phyloP scores from a whole-genome alignment of 1,140 invertebrate genomes.

The Portunus trituberculatus region DNA sequence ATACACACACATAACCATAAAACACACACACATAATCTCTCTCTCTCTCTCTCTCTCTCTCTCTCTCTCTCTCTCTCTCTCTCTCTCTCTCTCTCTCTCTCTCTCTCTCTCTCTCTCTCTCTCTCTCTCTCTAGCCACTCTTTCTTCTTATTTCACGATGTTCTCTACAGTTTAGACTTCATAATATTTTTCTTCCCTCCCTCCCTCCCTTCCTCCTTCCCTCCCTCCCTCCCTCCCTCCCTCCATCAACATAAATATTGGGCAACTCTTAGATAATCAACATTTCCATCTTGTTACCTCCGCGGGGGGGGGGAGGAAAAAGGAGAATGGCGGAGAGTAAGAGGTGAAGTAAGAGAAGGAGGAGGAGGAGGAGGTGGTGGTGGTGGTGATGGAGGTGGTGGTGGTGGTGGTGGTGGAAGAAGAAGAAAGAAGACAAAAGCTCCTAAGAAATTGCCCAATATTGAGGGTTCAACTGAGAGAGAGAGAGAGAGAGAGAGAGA shows the following conservation, averaged over 20 bases:
- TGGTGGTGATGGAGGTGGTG: too few species aligned
- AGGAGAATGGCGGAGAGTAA: neutral
- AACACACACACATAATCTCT: too few species aligned
- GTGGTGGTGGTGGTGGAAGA: neutral
- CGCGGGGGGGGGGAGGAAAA: neutral
- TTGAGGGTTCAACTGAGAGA: neutral
- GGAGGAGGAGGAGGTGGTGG: neutral
- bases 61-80: too few species aligned
- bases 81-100: constrained; percentile 42
- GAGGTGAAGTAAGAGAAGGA: neutral
- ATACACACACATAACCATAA: too few species aligned
- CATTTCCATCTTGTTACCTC: constrained; percentile 24
- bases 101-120: constrained; percentile 37
- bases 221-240: neutral
- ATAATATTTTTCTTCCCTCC: neutral
- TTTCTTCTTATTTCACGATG: neutral
- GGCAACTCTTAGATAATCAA: constrained; percentile 5
- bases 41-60: too few species aligned
- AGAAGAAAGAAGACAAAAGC: neutral
- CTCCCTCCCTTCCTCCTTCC: neutral
- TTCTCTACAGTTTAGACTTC: neutral
- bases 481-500: constrained; percentile 50
- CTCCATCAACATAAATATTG: constrained; percentile 28
- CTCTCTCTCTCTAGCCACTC: too few species aligned
- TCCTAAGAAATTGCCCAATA: neutral